Conservation (phyloP, 2,888 invertebrate species). For the Troides helena region DNA sequence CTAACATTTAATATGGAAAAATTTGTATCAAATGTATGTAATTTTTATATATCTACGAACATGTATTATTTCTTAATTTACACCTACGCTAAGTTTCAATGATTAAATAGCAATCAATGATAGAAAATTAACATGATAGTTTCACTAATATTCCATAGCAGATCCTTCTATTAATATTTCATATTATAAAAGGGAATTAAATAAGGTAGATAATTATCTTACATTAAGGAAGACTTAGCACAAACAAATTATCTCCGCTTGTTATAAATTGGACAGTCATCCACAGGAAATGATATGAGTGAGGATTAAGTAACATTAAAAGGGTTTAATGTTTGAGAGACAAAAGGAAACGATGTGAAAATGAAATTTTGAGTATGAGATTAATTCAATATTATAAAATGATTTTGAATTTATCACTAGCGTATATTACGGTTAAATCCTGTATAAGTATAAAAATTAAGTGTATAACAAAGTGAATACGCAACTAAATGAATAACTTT, state of each 20-base stretch:
- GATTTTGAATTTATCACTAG: not conserved
- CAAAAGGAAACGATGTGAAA: not conserved
- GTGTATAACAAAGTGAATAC: too few species aligned
- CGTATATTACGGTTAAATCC: not conserved
- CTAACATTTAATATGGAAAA: too few species aligned
- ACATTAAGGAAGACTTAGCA: not conserved
- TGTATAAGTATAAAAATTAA: too few species aligned
- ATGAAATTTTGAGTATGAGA: not conserved
- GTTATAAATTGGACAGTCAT: conserved; percentile 2
- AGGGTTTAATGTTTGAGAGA: conserved; percentile 2
- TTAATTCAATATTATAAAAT: conserved; percentile 2
- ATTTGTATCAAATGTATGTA: too few species aligned
- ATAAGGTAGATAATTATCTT: not conserved
- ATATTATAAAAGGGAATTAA: not conserved
- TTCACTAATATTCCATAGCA: too few species aligned
- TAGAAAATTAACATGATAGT: too few species aligned
- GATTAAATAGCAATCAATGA: too few species aligned
- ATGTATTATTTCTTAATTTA: too few species aligned
- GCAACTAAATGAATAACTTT: too few species aligned
- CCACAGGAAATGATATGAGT: not conserved
- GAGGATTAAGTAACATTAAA: conserved; percentile 1
- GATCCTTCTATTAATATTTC: too few species aligned
- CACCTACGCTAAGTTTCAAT: too few species aligned
- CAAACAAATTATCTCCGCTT: not conserved
- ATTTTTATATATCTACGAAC: too few species aligned